Conservation (phyloP, 2,888 invertebrate genomes). For the Amphipoea oculea region DNA sequence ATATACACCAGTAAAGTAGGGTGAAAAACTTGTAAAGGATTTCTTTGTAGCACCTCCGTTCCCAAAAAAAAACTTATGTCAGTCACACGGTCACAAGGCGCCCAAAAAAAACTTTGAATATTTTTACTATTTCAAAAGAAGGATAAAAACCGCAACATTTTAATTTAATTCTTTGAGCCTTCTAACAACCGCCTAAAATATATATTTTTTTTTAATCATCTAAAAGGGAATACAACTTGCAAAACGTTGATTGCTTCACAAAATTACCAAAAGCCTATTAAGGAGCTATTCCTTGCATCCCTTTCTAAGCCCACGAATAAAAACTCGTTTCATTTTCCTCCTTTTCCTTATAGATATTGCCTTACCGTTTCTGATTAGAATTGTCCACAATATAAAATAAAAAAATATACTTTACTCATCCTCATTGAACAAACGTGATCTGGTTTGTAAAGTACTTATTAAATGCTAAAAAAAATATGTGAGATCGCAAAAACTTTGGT, state of each 20-base stretch:
- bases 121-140: neutral
- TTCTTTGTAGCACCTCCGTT: neutral
- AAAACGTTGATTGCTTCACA: constrained; percentile 28
- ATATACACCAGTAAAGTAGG: neutral
- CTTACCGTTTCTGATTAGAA: constrained; percentile 49
- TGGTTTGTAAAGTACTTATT: neutral
- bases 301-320: constrained; percentile 35
- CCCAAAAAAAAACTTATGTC: neutral
- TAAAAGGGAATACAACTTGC: constrained; percentile 18
- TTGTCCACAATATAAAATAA: constrained; percentile 27
- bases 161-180: neutral
- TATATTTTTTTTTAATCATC: constrained; percentile 7
- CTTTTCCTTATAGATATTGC: constrained; percentile 43
- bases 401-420: constrained; percentile 1
- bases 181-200: neutral
- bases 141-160: neutral
- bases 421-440: neutral
- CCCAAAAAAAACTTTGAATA: neutral
- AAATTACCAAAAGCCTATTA: constrained; percentile 29
- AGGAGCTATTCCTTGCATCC: constrained; percentile 26
- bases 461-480: constrained; percentile 9
- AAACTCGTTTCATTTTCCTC: constrained; percentile 30
- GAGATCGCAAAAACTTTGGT: constrained; percentile 50
- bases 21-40: neutral
- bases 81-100: no score